Conservation (phyloP, 1,140 invertebrate species). For the Drosophila neocordata region DNA sequence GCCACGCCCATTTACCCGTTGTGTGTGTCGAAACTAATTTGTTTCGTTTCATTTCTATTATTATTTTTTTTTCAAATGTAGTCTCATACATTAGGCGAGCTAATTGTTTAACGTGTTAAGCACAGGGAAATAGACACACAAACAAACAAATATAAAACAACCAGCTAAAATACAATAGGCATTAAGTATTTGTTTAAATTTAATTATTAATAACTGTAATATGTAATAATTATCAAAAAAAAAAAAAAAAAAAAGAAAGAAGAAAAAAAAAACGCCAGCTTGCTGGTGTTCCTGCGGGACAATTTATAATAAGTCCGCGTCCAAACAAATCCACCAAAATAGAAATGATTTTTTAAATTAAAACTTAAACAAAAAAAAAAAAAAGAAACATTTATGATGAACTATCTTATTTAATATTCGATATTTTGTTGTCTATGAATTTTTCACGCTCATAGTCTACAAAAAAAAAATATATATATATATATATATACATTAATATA, state of each 20-base stretch:
- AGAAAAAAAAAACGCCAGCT: slow-evolving; percentile 41
- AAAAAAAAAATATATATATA: slow-evolving; percentile 66
- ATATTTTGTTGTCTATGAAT: slow-evolving; percentile 61
- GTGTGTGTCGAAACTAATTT: slow-evolving; percentile 62
- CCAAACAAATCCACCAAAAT: slow-evolving; percentile 74
- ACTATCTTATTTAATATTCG: slow-evolving; percentile 38
- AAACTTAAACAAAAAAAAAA: slow-evolving; percentile 31
- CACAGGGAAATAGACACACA: slow-evolving; percentile 36
- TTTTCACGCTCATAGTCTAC: slow-evolving; percentile 67
- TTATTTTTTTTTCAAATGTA: slow-evolving; percentile 54
- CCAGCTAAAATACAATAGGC: slow-evolving; percentile 66
- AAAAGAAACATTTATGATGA: slow-evolving; percentile 16
- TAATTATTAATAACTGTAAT: slow-evolving; percentile 76
- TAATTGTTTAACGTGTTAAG: slow-evolving; percentile 73
- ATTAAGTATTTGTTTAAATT: slow-evolving; percentile 79
- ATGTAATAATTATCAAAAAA: slow-evolving; percentile 70
- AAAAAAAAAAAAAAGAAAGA: slow-evolving; percentile 36
- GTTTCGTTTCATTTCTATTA: slow-evolving; percentile 32
- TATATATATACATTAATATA: slow-evolving; percentile 22
- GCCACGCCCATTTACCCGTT: slow-evolving; percentile 35
- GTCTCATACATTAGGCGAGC: slow-evolving; percentile 68
- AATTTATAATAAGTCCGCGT: slow-evolving; percentile 22
- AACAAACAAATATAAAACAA: slow-evolving; percentile 31
- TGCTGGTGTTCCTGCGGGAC: slow-evolving; percentile 41
- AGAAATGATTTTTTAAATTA: slow-evolving; percentile 12